Conservation (phyloP, 2,888 invertebrate genomes). For the Ametastegia equiseti region DNA sequence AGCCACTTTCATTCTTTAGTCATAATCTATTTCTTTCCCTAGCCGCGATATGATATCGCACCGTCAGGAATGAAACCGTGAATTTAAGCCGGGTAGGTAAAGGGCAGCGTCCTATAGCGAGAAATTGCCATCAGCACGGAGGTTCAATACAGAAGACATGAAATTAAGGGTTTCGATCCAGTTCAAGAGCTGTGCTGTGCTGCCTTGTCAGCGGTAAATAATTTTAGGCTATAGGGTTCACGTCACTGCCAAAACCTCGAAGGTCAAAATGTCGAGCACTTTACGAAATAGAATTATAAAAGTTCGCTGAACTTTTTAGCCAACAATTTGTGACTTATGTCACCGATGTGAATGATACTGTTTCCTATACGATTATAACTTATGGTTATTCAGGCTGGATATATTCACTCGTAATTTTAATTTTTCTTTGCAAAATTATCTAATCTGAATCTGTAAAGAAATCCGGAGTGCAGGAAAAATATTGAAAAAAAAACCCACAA, state of each 20-base stretch:
- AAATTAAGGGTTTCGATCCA: slow-evolving; percentile 23
- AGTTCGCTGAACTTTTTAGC: background rate
- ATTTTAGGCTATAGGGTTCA: background rate
- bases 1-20: background rate
- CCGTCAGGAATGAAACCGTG: background rate
- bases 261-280: slow-evolving; percentile 8
- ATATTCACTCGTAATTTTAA: no score
- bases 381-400: no score
- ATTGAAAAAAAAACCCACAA: no score
- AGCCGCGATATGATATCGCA: background rate
- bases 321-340: background rate
- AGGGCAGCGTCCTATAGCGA: background rate
- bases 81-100: background rate
- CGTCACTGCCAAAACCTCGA: slow-evolving; percentile 2
- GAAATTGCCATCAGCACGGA: background rate
- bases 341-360: no score
- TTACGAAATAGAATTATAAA: background rate
- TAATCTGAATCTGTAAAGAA: no score
- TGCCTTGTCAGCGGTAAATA: slow-evolving; percentile 34
- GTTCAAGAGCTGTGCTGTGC: background rate
- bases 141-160: slow-evolving; percentile 20
- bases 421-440: no score
- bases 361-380: no score
- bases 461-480: no score
- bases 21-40: background rate